phyloP scores from a whole-genome alignment of 2,113 vertebrate genomes.

The Semnornis frantzii region DNA sequence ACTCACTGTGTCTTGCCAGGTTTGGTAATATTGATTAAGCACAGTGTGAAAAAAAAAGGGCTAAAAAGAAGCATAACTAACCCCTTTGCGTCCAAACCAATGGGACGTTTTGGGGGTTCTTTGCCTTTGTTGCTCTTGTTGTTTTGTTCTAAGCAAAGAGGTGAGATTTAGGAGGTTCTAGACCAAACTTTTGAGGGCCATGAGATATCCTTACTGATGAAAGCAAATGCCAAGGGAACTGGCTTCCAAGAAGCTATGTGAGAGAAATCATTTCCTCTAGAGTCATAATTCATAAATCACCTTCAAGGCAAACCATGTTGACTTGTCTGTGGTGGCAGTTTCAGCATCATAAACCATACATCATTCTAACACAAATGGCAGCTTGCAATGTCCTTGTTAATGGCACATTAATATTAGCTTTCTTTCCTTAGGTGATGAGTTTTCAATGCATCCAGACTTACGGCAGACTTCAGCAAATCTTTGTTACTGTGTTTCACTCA shows the following conservation, averaged over 20 bases:
- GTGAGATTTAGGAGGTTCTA: not conserved
- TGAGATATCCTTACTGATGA: not conserved
- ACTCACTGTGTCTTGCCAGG: not conserved
- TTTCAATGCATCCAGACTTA: not conserved
- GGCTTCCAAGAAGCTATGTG: not conserved
- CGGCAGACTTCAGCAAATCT: not conserved
- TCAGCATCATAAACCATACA: conserved; percentile 39
- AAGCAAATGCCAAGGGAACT: not conserved
- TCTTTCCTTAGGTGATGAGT: conserved; percentile 11
- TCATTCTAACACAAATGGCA: conserved; percentile 48
- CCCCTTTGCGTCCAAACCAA: not conserved
- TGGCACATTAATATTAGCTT: not conserved
- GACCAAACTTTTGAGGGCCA: not conserved
- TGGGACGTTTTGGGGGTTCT: not conserved
- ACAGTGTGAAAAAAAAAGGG: not conserved
- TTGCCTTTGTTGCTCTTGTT: too few relatives aligned
- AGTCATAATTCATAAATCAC: conserved; percentile 50
- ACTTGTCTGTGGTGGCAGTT: conserved; percentile 26
- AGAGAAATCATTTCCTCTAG: conserved; percentile 24
- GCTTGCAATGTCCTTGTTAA: not conserved
- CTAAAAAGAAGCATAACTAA: not conserved
- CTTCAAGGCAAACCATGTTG: conserved; percentile 43
- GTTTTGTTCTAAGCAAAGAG: not conserved
- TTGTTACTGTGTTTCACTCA: conserved; percentile 3
- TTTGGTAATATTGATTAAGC: not conserved